These are phyloP conservation scores for Nibea coibor DNA, from an alignment of 2,113 vertebrate species.

Conservation along the genomic window DNA sequence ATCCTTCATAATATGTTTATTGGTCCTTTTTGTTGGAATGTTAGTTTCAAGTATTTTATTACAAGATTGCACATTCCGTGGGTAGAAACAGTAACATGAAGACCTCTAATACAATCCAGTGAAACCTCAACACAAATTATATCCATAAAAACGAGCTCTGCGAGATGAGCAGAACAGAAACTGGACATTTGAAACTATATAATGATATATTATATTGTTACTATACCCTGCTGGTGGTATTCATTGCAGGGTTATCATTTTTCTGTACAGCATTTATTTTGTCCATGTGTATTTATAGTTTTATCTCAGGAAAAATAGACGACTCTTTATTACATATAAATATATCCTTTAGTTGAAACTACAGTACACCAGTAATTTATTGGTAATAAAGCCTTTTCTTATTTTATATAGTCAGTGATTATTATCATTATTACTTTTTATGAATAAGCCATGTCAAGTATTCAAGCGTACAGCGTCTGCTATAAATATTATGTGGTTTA, in stretches of 20 bases:
- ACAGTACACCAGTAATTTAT: neutral
- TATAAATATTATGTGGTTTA: slow-evolving; percentile 29
- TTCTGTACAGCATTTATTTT: neutral
- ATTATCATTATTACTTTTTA: slow-evolving; percentile 22
- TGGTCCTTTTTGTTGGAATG: neutral
- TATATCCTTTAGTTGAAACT: neutral
- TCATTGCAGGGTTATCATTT: neutral
- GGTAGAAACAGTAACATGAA: neutral
- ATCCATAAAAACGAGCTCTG: neutral
- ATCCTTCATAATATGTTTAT: neutral
- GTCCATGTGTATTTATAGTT: neutral
- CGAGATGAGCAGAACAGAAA: neutral
- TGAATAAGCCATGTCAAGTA: slow-evolving; percentile 15
- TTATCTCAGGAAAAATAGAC: neutral
- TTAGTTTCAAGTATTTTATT: neutral
- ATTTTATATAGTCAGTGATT: neutral
- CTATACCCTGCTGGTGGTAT: neutral
- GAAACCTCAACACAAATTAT: too few relatives aligned
- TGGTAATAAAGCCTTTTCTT: neutral
- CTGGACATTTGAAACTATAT: neutral
- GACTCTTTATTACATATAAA: neutral
- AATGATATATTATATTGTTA: neutral
- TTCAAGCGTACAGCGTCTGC: neutral
- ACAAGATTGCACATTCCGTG: too few relatives aligned
- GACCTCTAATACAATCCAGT: neutral